Percentiles rank a stretch among this genome's conserved stretches.
Conservation (phyloP, 2,113 vertebrate genomes). For the Syrrhaptes paradoxus region DNA sequence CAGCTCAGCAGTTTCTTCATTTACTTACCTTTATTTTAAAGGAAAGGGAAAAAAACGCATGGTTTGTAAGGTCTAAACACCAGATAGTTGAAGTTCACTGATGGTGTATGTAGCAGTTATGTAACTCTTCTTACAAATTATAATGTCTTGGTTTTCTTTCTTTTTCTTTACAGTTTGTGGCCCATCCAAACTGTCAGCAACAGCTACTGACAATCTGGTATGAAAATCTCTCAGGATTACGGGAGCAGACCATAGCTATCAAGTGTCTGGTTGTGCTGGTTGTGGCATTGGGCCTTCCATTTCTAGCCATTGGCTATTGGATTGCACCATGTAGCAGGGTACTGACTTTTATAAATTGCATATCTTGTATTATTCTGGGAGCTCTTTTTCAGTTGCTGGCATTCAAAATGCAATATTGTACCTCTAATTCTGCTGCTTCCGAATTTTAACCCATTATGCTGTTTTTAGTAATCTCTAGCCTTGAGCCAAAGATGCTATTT, state of each 20-base stretch:
- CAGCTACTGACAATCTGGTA: slow-evolving; percentile 92
- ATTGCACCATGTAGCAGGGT: slow-evolving; percentile 91
- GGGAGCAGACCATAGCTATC: slow-evolving; percentile 85
- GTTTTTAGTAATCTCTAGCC: background rate
- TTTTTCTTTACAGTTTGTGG: slow-evolving; percentile 82
- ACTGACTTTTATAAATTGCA: slow-evolving; percentile 23
- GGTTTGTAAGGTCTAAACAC: background rate
- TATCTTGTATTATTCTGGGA: background rate
- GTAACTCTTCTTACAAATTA: background rate
- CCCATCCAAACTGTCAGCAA: slow-evolving; percentile 92
- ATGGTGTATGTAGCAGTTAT: background rate
- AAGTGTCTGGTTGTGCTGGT: slow-evolving; percentile 90
- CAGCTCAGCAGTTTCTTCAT: background rate
- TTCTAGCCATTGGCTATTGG: slow-evolving; percentile 89
- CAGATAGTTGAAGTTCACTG: background rate
- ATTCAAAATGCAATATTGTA: background rate
- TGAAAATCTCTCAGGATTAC: slow-evolving; percentile 87
- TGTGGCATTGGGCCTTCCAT: slow-evolving; percentile 85
- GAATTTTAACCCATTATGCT: background rate
- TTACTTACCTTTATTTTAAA: background rate
- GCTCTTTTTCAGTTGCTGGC: background rate
- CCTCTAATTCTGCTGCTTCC: background rate
- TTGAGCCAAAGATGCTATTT: background rate
- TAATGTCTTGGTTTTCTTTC: background rate
- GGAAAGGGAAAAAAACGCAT: background rate